Percentiles rank a stretch among this genome's conserved stretches.
Evolutionary conservation across 2,888 invertebrate genomes (phyloP).

Genomic region (Bombylius major): DNA sequence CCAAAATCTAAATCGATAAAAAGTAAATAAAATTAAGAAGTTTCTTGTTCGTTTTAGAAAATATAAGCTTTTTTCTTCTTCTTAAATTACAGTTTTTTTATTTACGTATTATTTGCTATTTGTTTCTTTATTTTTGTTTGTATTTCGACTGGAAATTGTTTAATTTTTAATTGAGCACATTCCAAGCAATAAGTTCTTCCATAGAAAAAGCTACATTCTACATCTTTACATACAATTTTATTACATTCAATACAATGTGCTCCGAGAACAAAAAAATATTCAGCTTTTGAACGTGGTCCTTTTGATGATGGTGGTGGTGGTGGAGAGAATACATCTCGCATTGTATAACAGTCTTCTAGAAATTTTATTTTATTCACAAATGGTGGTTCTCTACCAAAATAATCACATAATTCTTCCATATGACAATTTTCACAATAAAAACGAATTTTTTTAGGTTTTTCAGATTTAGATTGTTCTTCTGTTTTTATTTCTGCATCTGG

Average conservation of each 20-base stretch:
- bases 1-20: constrained; percentile 17
- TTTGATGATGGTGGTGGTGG: constrained; percentile 29
- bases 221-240: constrained; percentile 55
- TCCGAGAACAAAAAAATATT: constrained; percentile 59
- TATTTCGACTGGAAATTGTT: constrained; percentile 56
- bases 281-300: constrained; percentile 45
- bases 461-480: not conserved
- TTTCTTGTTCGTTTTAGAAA: not conserved
- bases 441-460: constrained; percentile 17
- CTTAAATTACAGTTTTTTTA: too few species aligned
- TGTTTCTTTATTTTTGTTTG: constrained; percentile 45
- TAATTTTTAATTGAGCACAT: constrained; percentile 49
- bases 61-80: not conserved
- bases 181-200: constrained; percentile 55
- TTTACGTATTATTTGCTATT: constrained; percentile 6
- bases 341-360: constrained; percentile 61
- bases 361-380: constrained; percentile 56
- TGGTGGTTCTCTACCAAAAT: constrained; percentile 61
- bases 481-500: not conserved
- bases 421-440: constrained; percentile 51
- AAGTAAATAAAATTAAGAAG: not conserved
- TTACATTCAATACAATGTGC: constrained; percentile 59
- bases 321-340: constrained; percentile 74
- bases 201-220: constrained; percentile 70
- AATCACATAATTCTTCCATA: constrained; percentile 58